Evolutionary conservation across 2,888 invertebrate species (phyloP), one percentile per base, ranked within the genome.

Genomic region (Xylophagus ater): DNA sequence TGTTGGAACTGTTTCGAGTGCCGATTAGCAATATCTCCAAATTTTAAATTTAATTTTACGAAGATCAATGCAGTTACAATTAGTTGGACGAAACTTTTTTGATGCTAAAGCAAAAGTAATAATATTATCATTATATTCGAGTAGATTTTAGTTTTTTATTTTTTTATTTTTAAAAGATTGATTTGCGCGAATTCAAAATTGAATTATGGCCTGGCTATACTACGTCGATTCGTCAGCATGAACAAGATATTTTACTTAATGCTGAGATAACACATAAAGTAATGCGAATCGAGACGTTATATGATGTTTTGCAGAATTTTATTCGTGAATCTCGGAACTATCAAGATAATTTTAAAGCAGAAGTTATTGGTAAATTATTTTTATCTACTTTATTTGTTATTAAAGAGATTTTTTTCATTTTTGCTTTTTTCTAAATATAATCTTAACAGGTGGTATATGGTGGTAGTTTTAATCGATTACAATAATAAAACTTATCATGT

Each of bases 121-220:
- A 19, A 12, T n/a, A n/a, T n/a, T n/a, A n/a, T n/a, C n/a, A n/a
- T n/a, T n/a, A n/a, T n/a, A n/a, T n/a, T n/a, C n/a, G n/a, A n/a
- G n/a, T n/a, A n/a, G n/a, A n/a, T n/a, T n/a, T n/a, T n/a, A n/a
- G n/a, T n/a, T n/a, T n/a, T n/a, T n/a, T n/a, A n/a, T n/a, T n/a
- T n/a, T n/a, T n/a, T n/a, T n/a, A n/a, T n/a, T n/a, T n/a, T n/a
- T n/a, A n/a, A n/a, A 82, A 19, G 72, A 67, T 44, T 70, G 66
- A 29, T 54, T 89, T 8, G 78, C 85, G 55, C 59, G n/a, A n/a
- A n/a, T n/a, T n/a, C n/a, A n/a, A n/a, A n/a, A n/a, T n/a, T n/a
- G n/a, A n/a, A n/a, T n/a, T 89, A 1, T 86, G 86, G 85, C 87
- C 87, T 0, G 88, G 88, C 0, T 86, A 83, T 49, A 66, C 77